phyloP scores from a whole-genome alignment of 35 echinoderm and acorn worm genomes.

The Apostichopus japonicus region DNA sequence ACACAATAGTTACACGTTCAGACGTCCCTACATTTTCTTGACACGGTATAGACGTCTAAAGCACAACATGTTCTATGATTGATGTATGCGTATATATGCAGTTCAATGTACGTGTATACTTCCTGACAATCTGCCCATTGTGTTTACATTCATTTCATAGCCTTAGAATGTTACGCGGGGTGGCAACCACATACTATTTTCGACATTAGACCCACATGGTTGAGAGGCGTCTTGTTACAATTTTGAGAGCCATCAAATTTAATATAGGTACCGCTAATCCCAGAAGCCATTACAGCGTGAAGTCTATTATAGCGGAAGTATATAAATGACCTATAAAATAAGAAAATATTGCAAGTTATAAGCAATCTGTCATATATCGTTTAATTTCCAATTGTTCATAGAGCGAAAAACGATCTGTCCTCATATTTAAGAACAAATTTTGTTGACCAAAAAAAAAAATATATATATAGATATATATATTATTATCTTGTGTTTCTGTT shows the following conservation, averaged over 20 bases:
- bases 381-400: slow-evolving; percentile 11
- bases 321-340: slow-evolving; percentile 7
- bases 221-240: background rate
- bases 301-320: background rate
- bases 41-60: too few species aligned
- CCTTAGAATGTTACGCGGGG: background rate
- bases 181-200: background rate
- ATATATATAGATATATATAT: background rate
- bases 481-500: background rate
- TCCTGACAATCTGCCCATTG: too few species aligned
- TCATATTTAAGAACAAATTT: background rate
- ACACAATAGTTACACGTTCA: too few species aligned
- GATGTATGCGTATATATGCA: too few species aligned
- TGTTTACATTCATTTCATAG: too few species aligned
- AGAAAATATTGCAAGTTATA: background rate
- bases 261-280: background rate
- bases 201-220: background rate
- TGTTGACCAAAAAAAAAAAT: background rate
- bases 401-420: background rate
- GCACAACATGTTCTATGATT: too few species aligned
- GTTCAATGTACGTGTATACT: too few species aligned
- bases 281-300: too few species aligned
- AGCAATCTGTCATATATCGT: slow-evolving; percentile 28
- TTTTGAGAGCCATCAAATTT: background rate
- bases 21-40: too few species aligned